Evolutionary conservation across 1,140 invertebrate species (phyloP).

Genomic region (Leptestheria dahalacensis): DNA sequence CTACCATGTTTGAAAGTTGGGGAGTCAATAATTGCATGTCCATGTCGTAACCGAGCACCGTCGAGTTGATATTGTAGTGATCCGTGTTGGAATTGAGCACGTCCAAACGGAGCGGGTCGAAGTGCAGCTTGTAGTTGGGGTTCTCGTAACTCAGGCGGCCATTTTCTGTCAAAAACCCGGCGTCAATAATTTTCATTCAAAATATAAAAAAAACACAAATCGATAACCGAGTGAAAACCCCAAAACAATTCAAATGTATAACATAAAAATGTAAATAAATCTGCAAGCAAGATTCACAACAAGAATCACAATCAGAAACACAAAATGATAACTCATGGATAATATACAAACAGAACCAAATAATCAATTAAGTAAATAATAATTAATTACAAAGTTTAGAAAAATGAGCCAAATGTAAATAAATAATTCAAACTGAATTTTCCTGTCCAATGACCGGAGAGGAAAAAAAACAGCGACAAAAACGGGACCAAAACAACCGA

Average conservation of each 20-base stretch:
- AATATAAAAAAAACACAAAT: neutral
- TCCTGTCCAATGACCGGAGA: too few relatives aligned
- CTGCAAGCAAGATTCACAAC: too few relatives aligned
- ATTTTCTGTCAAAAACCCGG: constrained; percentile 44
- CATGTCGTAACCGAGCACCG: constrained; percentile 12
- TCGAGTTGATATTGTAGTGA: constrained; percentile 34
- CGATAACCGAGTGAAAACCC: neutral
- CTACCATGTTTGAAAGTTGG: constrained; percentile 15
- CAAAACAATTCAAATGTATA: neutral
- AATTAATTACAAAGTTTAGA: too few relatives aligned
- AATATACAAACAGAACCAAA: too few relatives aligned
- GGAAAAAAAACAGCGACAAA: too few relatives aligned
- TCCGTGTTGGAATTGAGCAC: constrained; percentile 57
- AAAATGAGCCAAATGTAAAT: too few relatives aligned
- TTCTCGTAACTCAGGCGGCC: constrained; percentile 72
- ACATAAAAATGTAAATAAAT: too few relatives aligned
- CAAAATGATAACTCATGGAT: too few relatives aligned
- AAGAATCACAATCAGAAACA: too few relatives aligned
- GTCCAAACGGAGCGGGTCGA: constrained; percentile 51
- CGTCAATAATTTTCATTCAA: neutral
- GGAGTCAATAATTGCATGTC: constrained; percentile 7
- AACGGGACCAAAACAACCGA: too few relatives aligned
- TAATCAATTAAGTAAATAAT: too few relatives aligned
- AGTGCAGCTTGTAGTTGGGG: constrained; percentile 59
- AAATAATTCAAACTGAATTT: too few relatives aligned